Conservation (phyloP, 2,888 invertebrate species). For the Capitulum mitella region DNA sequence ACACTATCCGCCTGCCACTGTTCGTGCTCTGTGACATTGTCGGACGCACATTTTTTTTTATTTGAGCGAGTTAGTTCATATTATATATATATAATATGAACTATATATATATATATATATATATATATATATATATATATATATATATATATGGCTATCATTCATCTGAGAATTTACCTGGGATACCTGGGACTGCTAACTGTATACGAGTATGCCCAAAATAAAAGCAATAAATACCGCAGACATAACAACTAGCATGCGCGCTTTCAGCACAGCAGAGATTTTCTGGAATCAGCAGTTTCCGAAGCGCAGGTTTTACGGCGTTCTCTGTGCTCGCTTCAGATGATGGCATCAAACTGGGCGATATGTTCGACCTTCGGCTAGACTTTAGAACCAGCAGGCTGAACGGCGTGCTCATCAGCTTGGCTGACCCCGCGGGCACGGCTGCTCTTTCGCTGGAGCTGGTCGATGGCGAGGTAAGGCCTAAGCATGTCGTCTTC, state of each 20-base stretch:
- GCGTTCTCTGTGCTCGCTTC: too few species aligned
- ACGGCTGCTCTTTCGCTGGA: neutral
- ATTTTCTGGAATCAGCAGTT: too few species aligned
- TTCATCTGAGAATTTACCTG: too few species aligned
- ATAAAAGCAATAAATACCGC: too few species aligned
- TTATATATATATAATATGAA: neutral
- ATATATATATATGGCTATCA: too few species aligned
- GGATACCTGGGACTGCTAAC: too few species aligned
- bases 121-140: neutral
- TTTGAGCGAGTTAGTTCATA: neutral
- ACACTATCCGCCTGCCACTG: accelerated
- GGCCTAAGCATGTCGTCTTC: neutral
- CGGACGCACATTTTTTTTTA: neutral
- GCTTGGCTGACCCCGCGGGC: slow-evolving; percentile 46
- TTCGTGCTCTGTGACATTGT: neutral
- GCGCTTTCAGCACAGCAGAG: too few species aligned
- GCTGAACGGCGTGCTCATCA: slow-evolving; percentile 68
- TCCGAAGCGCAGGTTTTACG: too few species aligned
- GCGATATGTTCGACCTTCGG: slow-evolving; percentile 53
- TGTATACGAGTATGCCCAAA: too few species aligned
- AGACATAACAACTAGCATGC: too few species aligned
- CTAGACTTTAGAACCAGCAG: slow-evolving; percentile 83
- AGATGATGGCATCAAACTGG: slow-evolving; percentile 47
- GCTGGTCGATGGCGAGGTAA: neutral
- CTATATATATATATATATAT: neutral